Evolutionary conservation across 37 sponge, comb jelly and placozoan genomes (phyloP), one percentile per base, ranked within the genome.

Genomic region (Spongilla lacustris): DNA sequence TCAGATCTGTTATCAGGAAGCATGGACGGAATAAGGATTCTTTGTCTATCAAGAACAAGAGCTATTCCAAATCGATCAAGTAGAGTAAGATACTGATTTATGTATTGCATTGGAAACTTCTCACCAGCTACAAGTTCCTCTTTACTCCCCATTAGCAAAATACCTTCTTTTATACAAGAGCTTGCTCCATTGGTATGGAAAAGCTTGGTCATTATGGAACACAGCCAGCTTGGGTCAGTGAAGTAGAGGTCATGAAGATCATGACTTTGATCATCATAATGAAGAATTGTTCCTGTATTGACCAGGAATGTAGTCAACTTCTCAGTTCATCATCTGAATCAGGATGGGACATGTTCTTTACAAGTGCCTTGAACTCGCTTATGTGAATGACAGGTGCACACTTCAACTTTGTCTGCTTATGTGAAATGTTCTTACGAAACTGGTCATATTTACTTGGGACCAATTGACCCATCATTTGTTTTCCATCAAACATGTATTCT

Each of bases 31-130:
- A 93, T 87, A 30, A 93, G 84, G 35, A 93, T 75, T 1, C 36
- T 34, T 9, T 21, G 33, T 11, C 35, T 77, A 70, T 90, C 88
- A 12, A 93, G 81, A 31, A 90, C 88, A 28, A 93, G 74, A 32
- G 94, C 94, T 68, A 93, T 83, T 46, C 87, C 94, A 90, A 90
- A 93, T 10, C 88, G 87, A 69, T 86, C 81, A 24, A 93, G 82
- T 36, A 93, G 85, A 21, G 77, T 81, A 11, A 93, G 76, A 74
- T 90, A 93, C 74, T 93, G 89, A 4, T 84, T 72, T 69, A 90
- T 75, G 32, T 81, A 87, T 46, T 81, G 23, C 30, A 27, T 28
- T 21, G 81, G 87, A 71, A 93, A 89, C 37, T 85, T 74, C 31
- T 86, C 94, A 34, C 70, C 29, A 41, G 58, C 21, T 0, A 19